Percentiles rank a stretch among this genome's conserved stretches.
Conservation (phyloP, 2,888 invertebrate species). For the Meandrusa payeni region DNA sequence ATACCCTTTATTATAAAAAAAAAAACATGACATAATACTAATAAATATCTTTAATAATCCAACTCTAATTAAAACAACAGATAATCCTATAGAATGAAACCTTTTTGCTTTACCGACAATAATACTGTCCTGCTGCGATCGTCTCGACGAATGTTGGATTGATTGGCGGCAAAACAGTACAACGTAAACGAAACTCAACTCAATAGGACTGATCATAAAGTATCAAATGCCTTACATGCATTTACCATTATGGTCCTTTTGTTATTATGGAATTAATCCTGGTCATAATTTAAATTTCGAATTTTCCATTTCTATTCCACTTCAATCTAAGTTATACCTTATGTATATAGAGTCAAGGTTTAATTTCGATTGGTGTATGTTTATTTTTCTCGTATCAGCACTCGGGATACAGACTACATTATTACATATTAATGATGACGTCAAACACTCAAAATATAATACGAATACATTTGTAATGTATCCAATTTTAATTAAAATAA, state of each 20-base stretch:
- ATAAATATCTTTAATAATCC: too few relatives aligned
- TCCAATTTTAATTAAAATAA: slow-evolving; percentile 13
- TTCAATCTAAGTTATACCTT: not conserved
- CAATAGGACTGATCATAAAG: too few relatives aligned
- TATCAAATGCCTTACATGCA: too few relatives aligned
- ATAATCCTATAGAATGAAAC: slow-evolving; percentile 9
- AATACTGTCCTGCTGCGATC: slow-evolving; percentile 8
- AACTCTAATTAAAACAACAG: slow-evolving; percentile 8
- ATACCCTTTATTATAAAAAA: too few relatives aligned
- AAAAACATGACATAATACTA: too few relatives aligned
- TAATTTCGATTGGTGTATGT: slow-evolving; percentile 1
- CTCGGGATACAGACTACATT: slow-evolving; percentile 18
- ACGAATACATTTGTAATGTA: too few relatives aligned
- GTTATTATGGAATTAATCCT: not conserved
- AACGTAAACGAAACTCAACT: not conserved
- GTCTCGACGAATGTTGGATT: not conserved
- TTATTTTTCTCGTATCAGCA: slow-evolving; percentile 11
- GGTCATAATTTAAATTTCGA: slow-evolving; percentile 5
- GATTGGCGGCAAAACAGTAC: slow-evolving; percentile 4
- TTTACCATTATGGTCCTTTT: not conserved
- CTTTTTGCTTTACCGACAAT: slow-evolving; percentile 1
- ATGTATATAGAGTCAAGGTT: not conserved
- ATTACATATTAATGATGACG: too few relatives aligned
- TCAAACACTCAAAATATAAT: too few relatives aligned
- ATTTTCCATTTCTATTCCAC: not conserved